Evolutionary conservation across 2,888 invertebrate genomes (phyloP).

Genomic region (Aethes cnicana): DNA sequence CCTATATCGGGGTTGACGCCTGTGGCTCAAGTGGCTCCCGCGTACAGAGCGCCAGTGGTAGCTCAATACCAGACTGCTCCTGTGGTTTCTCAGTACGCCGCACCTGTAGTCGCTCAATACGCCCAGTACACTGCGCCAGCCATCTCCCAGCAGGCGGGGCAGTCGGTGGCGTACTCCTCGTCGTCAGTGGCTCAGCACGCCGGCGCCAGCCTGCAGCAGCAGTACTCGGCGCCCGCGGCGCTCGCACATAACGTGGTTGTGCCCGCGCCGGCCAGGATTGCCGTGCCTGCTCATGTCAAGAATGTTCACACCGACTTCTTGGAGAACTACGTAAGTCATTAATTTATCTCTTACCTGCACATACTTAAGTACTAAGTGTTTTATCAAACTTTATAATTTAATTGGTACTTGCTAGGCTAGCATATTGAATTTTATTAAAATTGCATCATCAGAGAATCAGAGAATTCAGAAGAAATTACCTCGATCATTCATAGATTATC

Average conservation of each 20-base stretch:
- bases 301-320: slow-evolving; percentile 83
- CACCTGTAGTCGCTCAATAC: slow-evolving; percentile 40
- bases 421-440: too few species aligned
- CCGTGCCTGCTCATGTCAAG: slow-evolving; percentile 57
- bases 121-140: slow-evolving; percentile 38
- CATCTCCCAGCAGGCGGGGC: slow-evolving; percentile 36
- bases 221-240: slow-evolving; percentile 32
- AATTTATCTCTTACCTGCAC: too few species aligned
- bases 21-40: slow-evolving; percentile 33
- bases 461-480: too few species aligned
- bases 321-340: slow-evolving; percentile 83
- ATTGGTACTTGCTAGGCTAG: neutral
- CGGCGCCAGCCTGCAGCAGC: slow-evolving; percentile 31
- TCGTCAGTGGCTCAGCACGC: slow-evolving; percentile 41
- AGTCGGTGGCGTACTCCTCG: slow-evolving; percentile 40
- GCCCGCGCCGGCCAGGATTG: slow-evolving; percentile 34
- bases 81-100: slow-evolving; percentile 34
- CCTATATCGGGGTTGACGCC: slow-evolving; percentile 21
- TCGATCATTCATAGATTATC: too few species aligned
- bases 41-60: slow-evolving; percentile 39
- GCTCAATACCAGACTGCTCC: slow-evolving; percentile 39
- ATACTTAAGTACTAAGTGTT: too few species aligned
- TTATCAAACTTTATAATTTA: slow-evolving; percentile 2
- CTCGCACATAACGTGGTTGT: slow-evolving; percentile 36
- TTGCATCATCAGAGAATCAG: too few species aligned